Evolutionary conservation across 1,140 invertebrate species (phyloP).

Genomic region (Trichogramma pretiosum): DNA sequence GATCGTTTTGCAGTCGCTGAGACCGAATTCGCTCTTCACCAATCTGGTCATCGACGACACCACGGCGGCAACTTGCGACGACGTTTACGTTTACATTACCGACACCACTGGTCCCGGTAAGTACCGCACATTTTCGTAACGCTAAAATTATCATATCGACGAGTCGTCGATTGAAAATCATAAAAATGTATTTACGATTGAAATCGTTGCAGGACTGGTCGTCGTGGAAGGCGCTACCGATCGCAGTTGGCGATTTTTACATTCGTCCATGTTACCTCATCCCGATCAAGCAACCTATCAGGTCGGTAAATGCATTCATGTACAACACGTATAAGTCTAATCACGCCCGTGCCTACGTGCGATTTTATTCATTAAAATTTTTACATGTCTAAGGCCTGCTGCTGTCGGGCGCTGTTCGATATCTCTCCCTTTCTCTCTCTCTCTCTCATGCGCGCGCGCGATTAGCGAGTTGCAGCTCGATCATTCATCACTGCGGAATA

Average conservation of each 20-base stretch:
- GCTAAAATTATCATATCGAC: neutral
- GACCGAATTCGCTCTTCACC: constrained; percentile 62
- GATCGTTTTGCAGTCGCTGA: constrained; percentile 13
- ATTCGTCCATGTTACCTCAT: constrained; percentile 73
- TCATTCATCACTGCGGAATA: no score
- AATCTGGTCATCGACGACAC: constrained; percentile 70
- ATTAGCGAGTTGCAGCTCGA: no score
- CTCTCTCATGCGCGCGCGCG: no score
- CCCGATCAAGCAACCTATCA: constrained; percentile 61
- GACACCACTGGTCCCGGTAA: constrained; percentile 69
- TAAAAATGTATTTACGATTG: neutral
- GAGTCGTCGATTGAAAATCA: neutral
- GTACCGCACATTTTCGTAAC: no score
- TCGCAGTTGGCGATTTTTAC: constrained; percentile 64
- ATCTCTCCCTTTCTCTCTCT: no score
- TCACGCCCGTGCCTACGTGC: no score
- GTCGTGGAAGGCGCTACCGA: constrained; percentile 64
- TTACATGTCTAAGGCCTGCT: no score
- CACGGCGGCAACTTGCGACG: constrained; percentile 57
- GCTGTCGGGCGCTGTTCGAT: no score
- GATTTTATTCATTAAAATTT: no score
- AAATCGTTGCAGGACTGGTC: constrained; percentile 55
- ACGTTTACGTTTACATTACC: constrained; percentile 66
- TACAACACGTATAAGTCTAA: no score
- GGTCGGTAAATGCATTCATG: no score